Evolutionary conservation across 2,797 vertebrate genomes (phyloP).

Genomic region (Australoheros facetus): DNA sequence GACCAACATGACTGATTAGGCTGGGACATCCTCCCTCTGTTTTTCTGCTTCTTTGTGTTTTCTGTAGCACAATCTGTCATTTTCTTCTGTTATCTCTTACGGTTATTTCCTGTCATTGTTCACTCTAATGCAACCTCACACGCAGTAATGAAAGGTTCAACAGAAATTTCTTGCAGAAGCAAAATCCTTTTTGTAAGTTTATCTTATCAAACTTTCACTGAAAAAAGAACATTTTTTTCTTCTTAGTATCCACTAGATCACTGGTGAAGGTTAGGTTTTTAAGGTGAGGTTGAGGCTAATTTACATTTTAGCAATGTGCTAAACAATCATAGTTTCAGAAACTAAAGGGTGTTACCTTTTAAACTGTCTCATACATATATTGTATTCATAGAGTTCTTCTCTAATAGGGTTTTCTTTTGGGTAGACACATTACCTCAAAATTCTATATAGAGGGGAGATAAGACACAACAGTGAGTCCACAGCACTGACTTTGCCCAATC

Average conservation of each 20-base stretch:
- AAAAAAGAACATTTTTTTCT: neutral
- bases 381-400: neutral
- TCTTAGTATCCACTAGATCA: neutral
- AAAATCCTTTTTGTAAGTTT: neutral
- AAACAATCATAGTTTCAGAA: neutral
- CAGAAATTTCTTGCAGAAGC: neutral
- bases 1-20: conserved; percentile 34
- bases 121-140: neutral
- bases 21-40: conserved; percentile 2
- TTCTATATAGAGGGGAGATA: neutral
- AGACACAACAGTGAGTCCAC: neutral
- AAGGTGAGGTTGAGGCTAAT: neutral
- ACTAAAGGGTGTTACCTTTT: too few relatives aligned
- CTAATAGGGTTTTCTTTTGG: neutral
- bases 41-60: neutral
- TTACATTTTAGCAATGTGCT: rapidly evolving
- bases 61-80: neutral
- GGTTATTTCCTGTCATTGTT: neutral
- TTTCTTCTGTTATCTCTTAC: neutral
- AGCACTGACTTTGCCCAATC: neutral
- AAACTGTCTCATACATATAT: too few relatives aligned
- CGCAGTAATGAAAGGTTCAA: neutral
- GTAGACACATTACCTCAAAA: neutral
- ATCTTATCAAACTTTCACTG: neutral
- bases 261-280: neutral